Evolutionary conservation across 1,140 invertebrate species (phyloP).

Genomic region (Drosophila pseudoobscura): DNA sequence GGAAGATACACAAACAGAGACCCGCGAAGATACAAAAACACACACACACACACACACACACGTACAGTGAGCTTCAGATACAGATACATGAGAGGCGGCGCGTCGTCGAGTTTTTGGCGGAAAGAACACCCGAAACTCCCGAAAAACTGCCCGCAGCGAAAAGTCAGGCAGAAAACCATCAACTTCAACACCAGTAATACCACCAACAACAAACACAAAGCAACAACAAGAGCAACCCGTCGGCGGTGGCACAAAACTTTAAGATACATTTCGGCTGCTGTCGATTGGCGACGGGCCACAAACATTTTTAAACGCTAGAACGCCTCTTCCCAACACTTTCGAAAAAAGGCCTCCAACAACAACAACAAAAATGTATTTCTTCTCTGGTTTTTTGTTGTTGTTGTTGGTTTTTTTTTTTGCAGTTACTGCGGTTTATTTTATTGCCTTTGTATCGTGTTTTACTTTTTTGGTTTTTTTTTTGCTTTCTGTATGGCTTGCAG

Average conservation of each 20-base stretch:
- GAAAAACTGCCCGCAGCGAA: conserved; percentile 49
- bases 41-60: conserved; percentile 6
- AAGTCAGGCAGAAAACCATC: conserved; percentile 46
- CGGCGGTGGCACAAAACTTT: conserved; percentile 51
- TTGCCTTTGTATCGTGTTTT: conserved; percentile 45
- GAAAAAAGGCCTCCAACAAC: conserved; percentile 30
- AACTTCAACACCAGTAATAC: conserved; percentile 42
- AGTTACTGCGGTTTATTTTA: conserved; percentile 73
- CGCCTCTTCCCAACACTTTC: conserved; percentile 79
- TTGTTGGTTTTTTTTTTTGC: conserved; percentile 48
- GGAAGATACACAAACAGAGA: conserved; percentile 50
- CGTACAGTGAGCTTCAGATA: conserved; percentile 30
- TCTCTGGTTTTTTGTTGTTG: conserved; percentile 15
- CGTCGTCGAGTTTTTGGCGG: conserved; percentile 22
- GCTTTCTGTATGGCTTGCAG: conserved; percentile 47
- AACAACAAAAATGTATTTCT: conserved; percentile 29
- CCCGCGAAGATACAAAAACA: not conserved
- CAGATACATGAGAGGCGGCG: conserved; percentile 58
- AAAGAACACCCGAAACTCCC: conserved; percentile 45
- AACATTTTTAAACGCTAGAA: conserved; percentile 77
- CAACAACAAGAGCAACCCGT: conserved; percentile 13
- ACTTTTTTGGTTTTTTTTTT: conserved; percentile 5
- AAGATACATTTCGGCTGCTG: conserved; percentile 73
- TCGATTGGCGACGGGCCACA: conserved; percentile 67
- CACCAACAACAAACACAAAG: conserved; percentile 39